Evolutionary conservation across 1,140 invertebrate genomes (phyloP), one percentile per base, ranked within the genome.

Genomic region (Zaprionus lachaisei): DNA sequence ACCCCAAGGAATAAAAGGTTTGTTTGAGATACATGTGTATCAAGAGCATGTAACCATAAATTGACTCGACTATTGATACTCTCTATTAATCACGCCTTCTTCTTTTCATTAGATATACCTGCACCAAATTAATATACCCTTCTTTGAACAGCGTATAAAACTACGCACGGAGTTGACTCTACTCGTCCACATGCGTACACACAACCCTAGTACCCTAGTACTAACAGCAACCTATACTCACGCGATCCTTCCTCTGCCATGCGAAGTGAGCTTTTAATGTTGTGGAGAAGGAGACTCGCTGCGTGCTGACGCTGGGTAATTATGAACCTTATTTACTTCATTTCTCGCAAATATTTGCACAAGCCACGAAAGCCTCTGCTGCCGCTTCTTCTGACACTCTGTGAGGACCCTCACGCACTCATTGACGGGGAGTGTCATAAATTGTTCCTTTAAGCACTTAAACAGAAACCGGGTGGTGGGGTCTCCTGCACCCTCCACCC

Each of bases 241-340:
- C 34, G 61, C 38, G 61, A 63, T 67, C 69, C 34, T 55, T 20
- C 38, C 34, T 55, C 5, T 22, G 38, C 55, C 34, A 49, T 62
- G 31, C 24, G 54, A 51, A 51, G 63, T 28, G 47, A 37, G 61
- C 47, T 54, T 64, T 67, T 44, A 67, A 67, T 57, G 55, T 47
- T 41, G 54, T 47, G 31, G 26, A 22, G 12, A 44, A 28, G 20
- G 54, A 28, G 22, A 49, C 66, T 34, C 31, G 54, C 67, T 72
- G 70, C 63, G 82, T 73, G 69, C 67, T 60, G 54, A 65, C 72
- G 68, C 72, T 80, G 79, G 76, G 85, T 90, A 90, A 90, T 90
- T 90, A 90, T 80, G 62, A 77, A 79, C 64, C 58, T 63, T 90
- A 90, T 90, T 90, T 85, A 75, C 74, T 80, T 85, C 62, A 72